These are phyloP conservation scores for Conger conger DNA, from an alignment of 2,113 vertebrate genomes.

Conservation along the genomic window DNA sequence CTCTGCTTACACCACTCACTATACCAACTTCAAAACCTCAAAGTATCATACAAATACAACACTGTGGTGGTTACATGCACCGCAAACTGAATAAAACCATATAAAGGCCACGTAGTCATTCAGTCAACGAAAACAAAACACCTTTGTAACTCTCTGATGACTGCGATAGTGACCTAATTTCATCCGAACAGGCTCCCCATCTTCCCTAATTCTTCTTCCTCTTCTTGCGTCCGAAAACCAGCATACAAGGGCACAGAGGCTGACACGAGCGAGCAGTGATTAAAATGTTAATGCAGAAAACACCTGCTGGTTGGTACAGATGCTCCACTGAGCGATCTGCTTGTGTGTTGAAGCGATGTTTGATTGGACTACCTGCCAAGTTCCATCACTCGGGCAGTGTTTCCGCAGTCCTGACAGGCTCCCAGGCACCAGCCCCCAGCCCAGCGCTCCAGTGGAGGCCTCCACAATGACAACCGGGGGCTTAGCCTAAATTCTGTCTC, in stretches of 20 bases:
- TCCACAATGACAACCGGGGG: conserved; percentile 70
- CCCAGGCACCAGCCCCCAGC: conserved; percentile 35
- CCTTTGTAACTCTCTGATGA: not conserved
- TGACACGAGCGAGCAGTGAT: not conserved
- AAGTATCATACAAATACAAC: not conserved
- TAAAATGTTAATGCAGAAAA: conserved; percentile 2
- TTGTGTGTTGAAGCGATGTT: not conserved
- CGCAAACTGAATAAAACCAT: no score
- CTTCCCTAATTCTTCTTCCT: not conserved
- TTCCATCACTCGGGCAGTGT: conserved; percentile 31
- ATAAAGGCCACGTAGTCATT: not conserved
- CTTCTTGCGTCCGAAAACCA: not conserved
- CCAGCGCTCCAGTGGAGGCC: conserved; percentile 67
- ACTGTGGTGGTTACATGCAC: no score
- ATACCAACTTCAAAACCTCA: not conserved
- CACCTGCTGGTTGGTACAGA: not conserved
- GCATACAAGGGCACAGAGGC: not conserved
- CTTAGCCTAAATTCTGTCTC: conserved; percentile 77
- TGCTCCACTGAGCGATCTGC: not conserved
- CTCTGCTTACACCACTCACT: not conserved
- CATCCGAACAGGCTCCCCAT: not conserved
- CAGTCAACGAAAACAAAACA: not conserved
- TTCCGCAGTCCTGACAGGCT: not conserved
- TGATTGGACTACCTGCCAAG: not conserved
- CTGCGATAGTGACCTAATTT: not conserved